Evolutionary conservation across 2,113 vertebrate genomes (phyloP).

Genomic region (Athene cunicularia): DNA sequence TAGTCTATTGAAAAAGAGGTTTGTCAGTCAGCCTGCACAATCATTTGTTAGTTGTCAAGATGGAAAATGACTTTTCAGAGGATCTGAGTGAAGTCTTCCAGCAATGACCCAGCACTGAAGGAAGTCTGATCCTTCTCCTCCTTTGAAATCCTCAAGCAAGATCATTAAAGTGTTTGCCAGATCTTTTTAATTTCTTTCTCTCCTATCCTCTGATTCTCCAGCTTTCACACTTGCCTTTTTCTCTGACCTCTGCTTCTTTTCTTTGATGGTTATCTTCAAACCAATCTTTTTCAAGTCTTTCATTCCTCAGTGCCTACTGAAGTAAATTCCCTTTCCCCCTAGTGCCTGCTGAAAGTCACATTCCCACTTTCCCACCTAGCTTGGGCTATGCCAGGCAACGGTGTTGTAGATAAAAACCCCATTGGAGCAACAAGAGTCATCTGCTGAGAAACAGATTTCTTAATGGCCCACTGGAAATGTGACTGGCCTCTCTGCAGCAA

Average conservation of each 20-base stretch:
- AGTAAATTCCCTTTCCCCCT: neutral
- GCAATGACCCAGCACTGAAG: neutral
- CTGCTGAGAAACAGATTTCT: neutral
- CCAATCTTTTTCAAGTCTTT: neutral
- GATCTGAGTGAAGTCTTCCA: neutral
- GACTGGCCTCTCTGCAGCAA: neutral
- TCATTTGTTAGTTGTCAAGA: neutral
- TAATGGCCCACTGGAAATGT: neutral
- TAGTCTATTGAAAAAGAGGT: neutral
- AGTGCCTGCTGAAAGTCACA: neutral
- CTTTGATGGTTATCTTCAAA: conserved; percentile 17
- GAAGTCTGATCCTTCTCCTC: neutral
- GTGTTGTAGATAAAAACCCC: neutral
- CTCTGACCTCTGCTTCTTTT: neutral
- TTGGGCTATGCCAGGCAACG: neutral
- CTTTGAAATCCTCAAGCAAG: neutral
- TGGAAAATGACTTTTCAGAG: neutral
- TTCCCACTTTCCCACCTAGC: neutral
- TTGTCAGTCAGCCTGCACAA: neutral
- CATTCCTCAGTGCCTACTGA: neutral
- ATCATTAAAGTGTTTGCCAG: neutral
- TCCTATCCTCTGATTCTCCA: neutral
- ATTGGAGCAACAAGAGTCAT: neutral
- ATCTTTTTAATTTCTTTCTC: neutral
- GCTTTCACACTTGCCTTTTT: neutral